These are phyloP conservation scores for Smittia sp. DNA, from an alignment of 2,888 invertebrate species.

Conservation along the genomic window DNA sequence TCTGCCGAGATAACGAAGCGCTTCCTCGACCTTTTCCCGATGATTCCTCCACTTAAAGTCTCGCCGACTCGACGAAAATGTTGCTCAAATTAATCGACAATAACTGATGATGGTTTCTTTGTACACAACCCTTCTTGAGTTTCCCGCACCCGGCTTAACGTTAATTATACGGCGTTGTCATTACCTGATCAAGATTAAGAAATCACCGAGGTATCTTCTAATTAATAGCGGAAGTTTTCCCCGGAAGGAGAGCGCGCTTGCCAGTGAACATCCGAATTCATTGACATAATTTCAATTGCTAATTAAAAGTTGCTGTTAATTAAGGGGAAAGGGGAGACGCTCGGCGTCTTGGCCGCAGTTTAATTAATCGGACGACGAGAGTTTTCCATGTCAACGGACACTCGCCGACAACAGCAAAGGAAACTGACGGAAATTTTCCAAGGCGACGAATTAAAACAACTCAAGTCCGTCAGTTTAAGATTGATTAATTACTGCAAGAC, in stretches of 20 bases:
- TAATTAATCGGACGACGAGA: background rate
- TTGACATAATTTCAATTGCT: no score
- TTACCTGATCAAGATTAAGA: constrained; percentile 6
- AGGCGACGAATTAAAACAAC: background rate
- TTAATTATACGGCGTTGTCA: constrained; percentile 21
- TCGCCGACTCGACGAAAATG: background rate
- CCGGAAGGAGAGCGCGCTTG: no score
- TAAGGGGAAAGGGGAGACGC: background rate
- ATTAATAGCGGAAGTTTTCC: background rate
- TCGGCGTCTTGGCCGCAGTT: background rate
- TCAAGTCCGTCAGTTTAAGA: constrained; percentile 4
- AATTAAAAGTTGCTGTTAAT: no score
- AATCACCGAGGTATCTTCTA: background rate
- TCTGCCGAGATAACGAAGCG: background rate
- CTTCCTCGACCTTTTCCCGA: constrained; percentile 2
- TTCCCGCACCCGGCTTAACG: background rate
- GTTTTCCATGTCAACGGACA: constrained; percentile 15
- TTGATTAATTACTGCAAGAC: constrained; percentile 17
- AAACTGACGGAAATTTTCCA: background rate
- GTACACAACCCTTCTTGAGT: background rate
- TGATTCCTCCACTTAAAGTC: background rate
- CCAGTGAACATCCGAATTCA: no score
- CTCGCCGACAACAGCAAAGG: background rate
- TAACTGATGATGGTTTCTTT: background rate
- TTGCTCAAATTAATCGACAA: background rate